Evolutionary conservation across 2,113 vertebrate genomes (phyloP).

Genomic region (Cebus imitator): DNA sequence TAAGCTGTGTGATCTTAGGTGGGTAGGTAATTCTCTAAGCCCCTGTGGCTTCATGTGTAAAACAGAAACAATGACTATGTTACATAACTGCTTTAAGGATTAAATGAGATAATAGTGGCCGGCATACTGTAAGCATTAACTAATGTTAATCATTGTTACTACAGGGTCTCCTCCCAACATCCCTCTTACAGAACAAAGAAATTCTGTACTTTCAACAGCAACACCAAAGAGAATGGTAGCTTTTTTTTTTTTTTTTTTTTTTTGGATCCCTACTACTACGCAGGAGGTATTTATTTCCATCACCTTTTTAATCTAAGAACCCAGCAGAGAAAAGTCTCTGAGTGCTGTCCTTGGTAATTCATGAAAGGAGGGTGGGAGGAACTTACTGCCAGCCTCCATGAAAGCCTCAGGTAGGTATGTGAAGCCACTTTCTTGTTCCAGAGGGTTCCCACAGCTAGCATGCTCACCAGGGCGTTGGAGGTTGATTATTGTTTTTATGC

Average conservation of each 20-base stretch:
- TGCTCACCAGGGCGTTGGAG: slow-evolving; percentile 97
- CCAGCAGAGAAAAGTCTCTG: slow-evolving; percentile 60
- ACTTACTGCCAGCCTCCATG: slow-evolving; percentile 97
- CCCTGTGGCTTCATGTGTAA: neutral
- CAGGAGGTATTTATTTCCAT: slow-evolving; percentile 25
- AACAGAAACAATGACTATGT: neutral
- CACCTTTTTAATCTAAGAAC: slow-evolving; percentile 42
- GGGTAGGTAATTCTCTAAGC: neutral
- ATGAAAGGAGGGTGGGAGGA: slow-evolving; percentile 70
- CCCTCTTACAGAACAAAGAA: neutral
- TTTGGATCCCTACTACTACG: neutral
- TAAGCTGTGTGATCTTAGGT: neutral
- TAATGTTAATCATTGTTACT: neutral
- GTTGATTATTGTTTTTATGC: slow-evolving; percentile 96
- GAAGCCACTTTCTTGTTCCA: slow-evolving; percentile 95
- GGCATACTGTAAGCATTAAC: neutral
- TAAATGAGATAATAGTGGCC: neutral
- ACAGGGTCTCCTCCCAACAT: neutral
- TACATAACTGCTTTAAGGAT: neutral
- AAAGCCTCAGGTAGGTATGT: slow-evolving; percentile 95
- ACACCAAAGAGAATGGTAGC: neutral
- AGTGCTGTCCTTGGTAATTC: slow-evolving; percentile 72
- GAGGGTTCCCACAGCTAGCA: slow-evolving; percentile 94
- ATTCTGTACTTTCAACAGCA: neutral
- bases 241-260: neutral